Base-by-base conservation (phyloP, 2,113 vertebrate species). In the Epinephelus cyanopodus region DNA sequence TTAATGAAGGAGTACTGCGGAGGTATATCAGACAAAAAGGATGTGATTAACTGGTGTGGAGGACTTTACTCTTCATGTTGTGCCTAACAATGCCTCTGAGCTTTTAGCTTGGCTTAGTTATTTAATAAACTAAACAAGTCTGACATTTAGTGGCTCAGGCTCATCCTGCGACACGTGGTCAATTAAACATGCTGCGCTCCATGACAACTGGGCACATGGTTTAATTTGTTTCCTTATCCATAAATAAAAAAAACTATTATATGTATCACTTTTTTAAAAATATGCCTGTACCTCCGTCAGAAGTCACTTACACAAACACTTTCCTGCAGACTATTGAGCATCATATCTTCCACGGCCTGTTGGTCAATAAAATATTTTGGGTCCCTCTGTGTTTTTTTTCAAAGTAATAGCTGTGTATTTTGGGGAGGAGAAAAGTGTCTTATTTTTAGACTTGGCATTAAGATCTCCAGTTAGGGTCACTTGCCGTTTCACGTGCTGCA, bases 371-470 rank as follows among this genome's bases (percentile, higher is more conserved):
- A 85, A 60, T 33, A 52, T 74, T 56, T 6, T 17, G 10, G 19
- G 27, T 50, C 66, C 33, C 11, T 74, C 6, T 48, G 25, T 42
- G 29, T 42, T n/a, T 56, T 58, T 54, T 70, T 27, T 48, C 19
- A 6, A 48, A 66, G 63, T 76, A 71, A 45, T 12, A 61, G 75
- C 63, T 17, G 23, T 1, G 1, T 27, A 50, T 79, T 67, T 57
- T 42, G 21, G 14, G 8, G 29, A 7, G 57, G 1, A 39, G n/a
- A 66, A 53, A 47, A 66, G 4, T 23, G 53, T 74, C 18, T 66
- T 82, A 74, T 78, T 86, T 57, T 86, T 66, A 62, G 71, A 62
- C 6, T 6, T 64, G 37, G 71, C 64, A 63, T 69, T 60, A 53
- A 74, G 37, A 74, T 21, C 47, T 63, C 9, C 15, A 71, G 33